Base-by-base conservation (phyloP, 35 echinoderm and acorn worm genomes). In the Anneissia japonica region DNA sequence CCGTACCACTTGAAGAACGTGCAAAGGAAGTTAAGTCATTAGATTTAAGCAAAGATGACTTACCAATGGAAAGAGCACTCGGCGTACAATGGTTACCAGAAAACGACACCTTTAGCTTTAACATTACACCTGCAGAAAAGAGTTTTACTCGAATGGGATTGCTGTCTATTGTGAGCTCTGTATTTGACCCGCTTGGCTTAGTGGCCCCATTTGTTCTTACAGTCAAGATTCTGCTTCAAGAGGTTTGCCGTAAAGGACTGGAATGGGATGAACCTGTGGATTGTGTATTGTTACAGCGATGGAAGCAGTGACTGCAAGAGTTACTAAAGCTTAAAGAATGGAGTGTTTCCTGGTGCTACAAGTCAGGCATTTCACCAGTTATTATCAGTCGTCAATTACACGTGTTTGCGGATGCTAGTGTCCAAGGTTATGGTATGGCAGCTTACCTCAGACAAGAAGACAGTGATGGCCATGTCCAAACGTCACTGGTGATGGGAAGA, bases 151-250 rank as follows among this genome's bases (percentile, higher is more conserved):
- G 84, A 36, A 43, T 72, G 28, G 84, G 72, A 0, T 9, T 86
- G 1, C 38, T 86, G 0, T 86, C 72, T 23, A 31, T 86, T 26
- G 37, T 75, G 0, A 37, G 84, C 37, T 77, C 84, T 1, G 29
- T 86, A 0, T 86, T 40, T 31, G 84, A 86, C 26, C 84, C 84
- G 14, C 55, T 77, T 91, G 88, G 93, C 36, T 80, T 76, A 19
- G 32, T 88, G 14, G 32, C 73, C 2, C 86, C 86, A 19, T 81
- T 55, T 84, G 79, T 92, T 2, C 39, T 92, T 26, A 80, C 81
- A 75, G 79, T 80, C 30, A 93, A 93, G 72, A 74, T 85, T 12
- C 19, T 90, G 11, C 35, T 90, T n/a, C 82, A 93, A 89, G 91
- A 87, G 28, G 26, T 85, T 7, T 88, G 80, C 34, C 10, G 86